Base-by-base conservation (phyloP, 1,140 invertebrate genomes). In the Panagrolaimus sp. region DNA sequence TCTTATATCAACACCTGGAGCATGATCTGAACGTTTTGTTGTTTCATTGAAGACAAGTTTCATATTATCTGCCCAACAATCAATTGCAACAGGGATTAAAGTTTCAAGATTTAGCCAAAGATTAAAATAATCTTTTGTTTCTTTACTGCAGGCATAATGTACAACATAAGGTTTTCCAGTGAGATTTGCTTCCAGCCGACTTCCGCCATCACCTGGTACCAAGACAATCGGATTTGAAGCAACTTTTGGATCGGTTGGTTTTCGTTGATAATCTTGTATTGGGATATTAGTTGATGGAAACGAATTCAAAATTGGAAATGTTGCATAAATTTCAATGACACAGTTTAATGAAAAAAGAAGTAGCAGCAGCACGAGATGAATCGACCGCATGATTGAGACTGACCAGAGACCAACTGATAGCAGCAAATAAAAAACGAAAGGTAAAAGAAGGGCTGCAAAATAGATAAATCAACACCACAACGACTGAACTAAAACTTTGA, bases 41-140 rank as follows among this genome's bases (percentile, higher is more conserved):
- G 85, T 85, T 84, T 90, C 90, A 81, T 97, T 87, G 85, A 96
- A 98, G 53, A 88, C 87, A 23, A 98, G 85, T 83, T 85, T 85
- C 78, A 96, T 89, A 84, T 98, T 98, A 84, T 97, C 94, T 57
- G 94, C 88, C 89, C 91, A 96, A 83, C 95, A 98, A 79, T 97
- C 92, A 48, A 97, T 91, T 14, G 93, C 88, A 53, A 90, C 85
- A 47, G 93, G 92, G 5, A 93, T 89, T 1, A 97, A 84, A 1
- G 93, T 85, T 84, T 94, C 91, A 67, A 96, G 80, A 84, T 97
- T 95, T 0, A 98, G 84, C 95, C 95, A 98, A 62, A 97, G 84
- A 92, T 92, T 5, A 88, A 86, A 84, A 93, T 97, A 9, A 92
- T 86, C 78, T 91, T 72, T 65, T 79, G 78, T 20, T 65, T 63